Evolutionary conservation across 2,797 vertebrate species (phyloP), one percentile per base, ranked within the genome.

Genomic region (Sarcophilus harrisii): DNA sequence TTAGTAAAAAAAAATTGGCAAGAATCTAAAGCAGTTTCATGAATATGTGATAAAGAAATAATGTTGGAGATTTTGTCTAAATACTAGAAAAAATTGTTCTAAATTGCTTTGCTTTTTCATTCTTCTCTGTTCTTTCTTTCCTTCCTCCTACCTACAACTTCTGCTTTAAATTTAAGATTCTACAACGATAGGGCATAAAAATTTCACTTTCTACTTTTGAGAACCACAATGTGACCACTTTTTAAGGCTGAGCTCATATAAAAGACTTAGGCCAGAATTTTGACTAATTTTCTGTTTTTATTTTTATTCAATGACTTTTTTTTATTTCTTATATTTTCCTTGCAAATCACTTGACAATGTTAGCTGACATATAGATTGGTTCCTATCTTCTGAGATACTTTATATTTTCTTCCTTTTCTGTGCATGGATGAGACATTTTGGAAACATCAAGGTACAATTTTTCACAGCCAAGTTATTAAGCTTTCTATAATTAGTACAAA

Each of bases 301-400:
- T 90, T 95, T 96, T 95, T 95, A 96, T 91, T 96, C 90, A 96
- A 93, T 95, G 95, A 91, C 94, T 32, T 81, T 55, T 49, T 92
- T 95, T 94, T n/a, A n/a, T 59, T 10, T 32, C 52, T 95, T 29
- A 92, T 52, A 38, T 57, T 57, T 90, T 58, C 55, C 57, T 96
- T 97, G 52, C 6, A 94, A 93, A 94, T 73, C 92, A 21, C 0
- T 38, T 0, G 52, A 57, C 58, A 95, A 73, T 1, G 5, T 27
- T 93, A 95, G 28, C 16, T 94, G 0, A 0, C 60, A 90, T 0
- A 0, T 95, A 96, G 94, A 32, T 58, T 45, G 5, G 12, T 91
- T 90, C 3, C 9, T 73, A 54, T 90, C 49, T 93, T 95, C 55
- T 90, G 45, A 96, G 32, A 92, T 0, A 4, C 60, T 96, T 96